These are phyloP conservation scores for Tortricodes alternella DNA, from an alignment of 2,888 invertebrate species.

Conservation along the genomic window DNA sequence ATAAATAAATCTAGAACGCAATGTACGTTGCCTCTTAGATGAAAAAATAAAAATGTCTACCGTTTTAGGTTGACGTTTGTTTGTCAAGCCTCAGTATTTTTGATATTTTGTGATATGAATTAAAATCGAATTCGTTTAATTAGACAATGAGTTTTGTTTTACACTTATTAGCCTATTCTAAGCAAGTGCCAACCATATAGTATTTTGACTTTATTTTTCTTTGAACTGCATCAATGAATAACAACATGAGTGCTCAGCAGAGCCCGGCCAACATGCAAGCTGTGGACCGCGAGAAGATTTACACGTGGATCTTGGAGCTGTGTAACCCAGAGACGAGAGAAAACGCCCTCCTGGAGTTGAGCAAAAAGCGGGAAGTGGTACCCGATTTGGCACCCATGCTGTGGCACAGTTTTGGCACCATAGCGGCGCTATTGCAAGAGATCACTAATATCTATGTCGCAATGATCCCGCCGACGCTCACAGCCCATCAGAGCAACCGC, in stretches of 20 bases:
- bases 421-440: constrained; percentile 97
- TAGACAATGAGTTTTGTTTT: constrained; percentile 31
- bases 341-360: constrained; percentile 97
- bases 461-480: constrained; percentile 98
- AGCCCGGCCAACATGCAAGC: constrained; percentile 89
- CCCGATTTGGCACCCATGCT: constrained; percentile 99
- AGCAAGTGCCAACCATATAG: constrained; percentile 24
- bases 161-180: constrained; percentile 5
- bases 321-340: constrained; percentile 97
- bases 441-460: constrained; percentile 99
- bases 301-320: constrained; percentile 95
- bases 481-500: constrained; percentile 98
- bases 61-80: constrained; percentile 27
- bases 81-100: constrained; percentile 20
- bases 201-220: neutral
- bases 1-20: no score
- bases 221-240: constrained; percentile 56
- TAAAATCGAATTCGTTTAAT: constrained; percentile 14
- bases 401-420: constrained; percentile 99
- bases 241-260: constrained; percentile 89
- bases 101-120: constrained; percentile 29
- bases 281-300: constrained; percentile 94
- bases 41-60: constrained; percentile 22
- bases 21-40: no score
- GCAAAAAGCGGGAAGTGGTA: constrained; percentile 90